phyloP scores from a whole-genome alignment of 2,797 vertebrate species.

The Paguma larvata region DNA sequence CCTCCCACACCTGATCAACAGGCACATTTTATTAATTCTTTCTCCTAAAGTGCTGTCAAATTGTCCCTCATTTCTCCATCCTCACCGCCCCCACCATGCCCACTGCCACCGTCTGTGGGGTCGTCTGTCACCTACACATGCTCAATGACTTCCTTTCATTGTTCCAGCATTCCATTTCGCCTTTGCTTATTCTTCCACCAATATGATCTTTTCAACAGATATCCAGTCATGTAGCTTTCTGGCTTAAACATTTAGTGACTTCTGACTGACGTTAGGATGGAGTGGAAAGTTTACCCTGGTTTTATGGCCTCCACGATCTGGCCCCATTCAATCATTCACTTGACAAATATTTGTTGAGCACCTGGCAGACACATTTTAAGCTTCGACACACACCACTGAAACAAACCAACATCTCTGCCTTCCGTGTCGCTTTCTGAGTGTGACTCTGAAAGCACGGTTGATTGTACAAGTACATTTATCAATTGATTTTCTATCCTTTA shows the following conservation, averaged over 20 bases:
- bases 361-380: neutral
- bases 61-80: no score
- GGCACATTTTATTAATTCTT: neutral
- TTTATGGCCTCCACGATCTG: neutral
- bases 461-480: neutral
- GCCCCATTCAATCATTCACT: neutral
- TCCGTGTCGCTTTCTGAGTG: neutral
- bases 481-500: neutral
- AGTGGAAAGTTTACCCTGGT: neutral
- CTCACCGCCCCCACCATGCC: no score
- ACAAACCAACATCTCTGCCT: neutral
- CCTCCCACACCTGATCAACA: neutral
- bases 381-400: neutral
- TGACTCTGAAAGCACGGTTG: neutral
- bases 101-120: fast-evolving
- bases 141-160: fast-evolving
- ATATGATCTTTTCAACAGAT: neutral
- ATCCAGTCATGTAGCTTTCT: neutral
- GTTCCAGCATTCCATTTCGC: neutral
- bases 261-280: neutral
- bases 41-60: neutral
- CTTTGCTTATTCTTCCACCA: neutral
- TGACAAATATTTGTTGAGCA: neutral
- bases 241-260: neutral
- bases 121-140: neutral